These are phyloP conservation scores for Chironomus tentans DNA, from an alignment of 2,888 invertebrate genomes.

Conservation along the genomic window DNA sequence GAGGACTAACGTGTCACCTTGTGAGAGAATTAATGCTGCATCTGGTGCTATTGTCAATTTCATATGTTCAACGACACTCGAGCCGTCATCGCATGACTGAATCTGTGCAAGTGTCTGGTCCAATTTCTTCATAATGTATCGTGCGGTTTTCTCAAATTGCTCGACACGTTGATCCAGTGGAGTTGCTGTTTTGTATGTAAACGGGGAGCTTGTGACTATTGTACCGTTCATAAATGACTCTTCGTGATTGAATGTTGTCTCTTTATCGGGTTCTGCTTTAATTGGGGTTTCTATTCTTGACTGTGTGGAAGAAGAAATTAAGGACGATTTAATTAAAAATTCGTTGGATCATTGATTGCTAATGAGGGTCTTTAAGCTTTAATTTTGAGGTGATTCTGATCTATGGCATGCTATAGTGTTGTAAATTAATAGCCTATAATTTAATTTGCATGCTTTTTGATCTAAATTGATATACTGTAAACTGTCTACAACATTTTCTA, in stretches of 20 bases:
- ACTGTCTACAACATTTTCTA: no score
- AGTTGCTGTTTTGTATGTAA: constrained; percentile 27
- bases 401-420: no score
- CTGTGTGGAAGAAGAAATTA: background rate
- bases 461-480: no score
- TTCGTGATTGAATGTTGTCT: background rate
- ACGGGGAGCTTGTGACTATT: background rate
- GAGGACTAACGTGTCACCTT: constrained; percentile 66
- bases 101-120: constrained; percentile 39
- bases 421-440: no score
- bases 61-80: constrained; percentile 39
- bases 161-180: constrained; percentile 39
- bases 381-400: no score
- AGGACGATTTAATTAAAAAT: no score
- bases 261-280: constrained; percentile 33
- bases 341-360: no score
- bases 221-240: constrained; percentile 4
- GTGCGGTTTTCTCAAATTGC: constrained; percentile 40
- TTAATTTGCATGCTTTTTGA: no score
- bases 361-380: no score
- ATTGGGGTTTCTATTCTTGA: constrained; percentile 40
- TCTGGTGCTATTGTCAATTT: constrained; percentile 54
- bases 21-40: constrained; percentile 66
- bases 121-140: constrained; percentile 40
- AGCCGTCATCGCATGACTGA: constrained; percentile 35